Base-by-base conservation (phyloP, 2,888 invertebrate species). In the Hydroisotoma schaefferi region DNA sequence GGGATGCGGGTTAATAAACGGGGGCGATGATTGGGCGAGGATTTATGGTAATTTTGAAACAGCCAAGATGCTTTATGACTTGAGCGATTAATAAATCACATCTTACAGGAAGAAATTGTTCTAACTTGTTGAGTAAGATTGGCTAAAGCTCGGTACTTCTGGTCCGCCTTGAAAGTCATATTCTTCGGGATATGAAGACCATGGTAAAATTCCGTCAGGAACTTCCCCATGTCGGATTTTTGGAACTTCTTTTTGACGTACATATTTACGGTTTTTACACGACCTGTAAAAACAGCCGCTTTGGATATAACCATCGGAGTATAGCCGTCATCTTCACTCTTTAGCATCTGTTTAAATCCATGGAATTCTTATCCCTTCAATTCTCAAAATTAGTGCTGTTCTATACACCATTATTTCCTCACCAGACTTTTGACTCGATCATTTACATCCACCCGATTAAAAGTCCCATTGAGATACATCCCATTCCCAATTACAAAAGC, bases 371-470 rank as follows among this genome's bases (percentile, higher is more conserved):
- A n/a, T n/a, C n/a, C n/a, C n/a, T n/a, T n/a, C n/a, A n/a, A n/a
- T n/a, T n/a, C n/a, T n/a, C n/a, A n/a, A n/a, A n/a, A n/a, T n/a
- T n/a, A n/a, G n/a, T n/a, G n/a, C n/a, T n/a, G n/a, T n/a, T n/a
- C n/a, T n/a, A n/a, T n/a, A n/a, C n/a, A n/a, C n/a, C 10, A 15
- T 25, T 2, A 27, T 15, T 8, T 28, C 40, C 52, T 58, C 26
- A 67, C 66, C 38, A 69, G 25, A 44, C 64, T 59, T 1, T 37
- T 22, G n/a, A 63, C 43, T 15, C 56, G 44, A 2, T 60, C 51
- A 12, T 61, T 40, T 22, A 69, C 37, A 38, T 61, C 44, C 10
- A 57, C 33, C 1, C 51, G 57, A 47, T 67, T 69, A 44, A 69
- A 12, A 2, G n/a, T 43, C 2, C 65, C 65, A 5, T 59, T 20